Evolutionary conservation across 2,113 vertebrate species (phyloP), one percentile per base, ranked within the genome.

Genomic region (Grammomys surdaster): DNA sequence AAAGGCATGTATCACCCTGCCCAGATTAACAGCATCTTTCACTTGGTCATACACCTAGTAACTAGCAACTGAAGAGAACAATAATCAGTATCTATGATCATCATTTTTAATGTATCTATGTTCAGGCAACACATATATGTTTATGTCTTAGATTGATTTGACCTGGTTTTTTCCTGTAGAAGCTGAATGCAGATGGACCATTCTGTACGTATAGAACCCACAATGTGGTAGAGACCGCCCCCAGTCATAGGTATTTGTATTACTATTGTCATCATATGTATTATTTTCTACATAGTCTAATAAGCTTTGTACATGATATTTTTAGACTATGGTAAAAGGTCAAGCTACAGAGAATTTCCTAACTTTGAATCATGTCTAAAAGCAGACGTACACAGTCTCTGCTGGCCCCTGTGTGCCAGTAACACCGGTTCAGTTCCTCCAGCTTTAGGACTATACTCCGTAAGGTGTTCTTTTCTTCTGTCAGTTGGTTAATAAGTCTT

Each of bases 391-490:
- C 99, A 0, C 94, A 95, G 88, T 98, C 98, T 98, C 98, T 95
- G 96, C 98, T 98, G 48, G 97, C 84, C 80, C 98, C 98, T 63
- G 98, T 98, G 70, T 98, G 98, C 54, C 98, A 98, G 73, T 98
- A 98, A 94, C 98, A 98, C 65, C 98, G 98, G 58, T 99, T 98
- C 90, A 99, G 99, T 58, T 99, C 99, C 96, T 99, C 99, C 96
- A 99, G 97, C 63, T 98, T 99, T 95, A 99, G 98, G 48, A 99
- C 96, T 72, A 98, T 98, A 88, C 99, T 99, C 88, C 99, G 99
- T 97, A 99, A 98, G 84, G 99, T 99, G 70, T 99, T 99, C 98
- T 99, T 99, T 97, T 99, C 99, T 88, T 99, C 99, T 0, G 99
- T 99, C 97, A 99, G 98, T 0, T 98, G 99, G 96, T 99, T 99